Percentiles rank a stretch among this genome's conserved stretches.
These are phyloP conservation scores for Brachymystax lenok DNA, from an alignment of 2,797 vertebrate species.

Conservation along the genomic window DNA sequence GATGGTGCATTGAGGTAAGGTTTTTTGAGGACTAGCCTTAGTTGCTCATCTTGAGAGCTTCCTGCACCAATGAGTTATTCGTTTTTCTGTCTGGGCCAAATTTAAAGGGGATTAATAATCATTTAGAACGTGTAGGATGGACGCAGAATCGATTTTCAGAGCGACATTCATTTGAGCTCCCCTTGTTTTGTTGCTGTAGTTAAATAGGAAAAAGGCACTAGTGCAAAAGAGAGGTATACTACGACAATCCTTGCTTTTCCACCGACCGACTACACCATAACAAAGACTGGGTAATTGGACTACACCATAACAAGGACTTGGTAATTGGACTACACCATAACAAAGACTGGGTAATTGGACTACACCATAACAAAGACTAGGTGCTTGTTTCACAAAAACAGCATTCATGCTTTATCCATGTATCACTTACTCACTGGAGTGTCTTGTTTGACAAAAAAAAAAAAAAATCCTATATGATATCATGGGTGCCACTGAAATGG, in stretches of 20 bases:
- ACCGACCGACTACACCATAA: slow-evolving; percentile 5
- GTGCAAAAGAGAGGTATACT: slow-evolving; percentile 48
- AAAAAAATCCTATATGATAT: neutral
- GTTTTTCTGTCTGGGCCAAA: slow-evolving; percentile 40
- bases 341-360: slow-evolving; percentile 20
- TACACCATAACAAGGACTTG: slow-evolving; percentile 18
- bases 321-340: neutral
- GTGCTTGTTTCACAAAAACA: slow-evolving; percentile 38
- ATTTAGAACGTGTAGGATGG: slow-evolving; percentile 57
- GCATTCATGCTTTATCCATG: slow-evolving; percentile 20
- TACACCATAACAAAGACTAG: slow-evolving; percentile 18
- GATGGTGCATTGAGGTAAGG: slow-evolving; percentile 46
- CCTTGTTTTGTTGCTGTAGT: slow-evolving; percentile 54
- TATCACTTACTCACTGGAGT: slow-evolving; percentile 22
- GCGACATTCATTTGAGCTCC: slow-evolving; percentile 60
- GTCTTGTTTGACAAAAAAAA: neutral
- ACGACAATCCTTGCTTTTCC: slow-evolving; percentile 37
- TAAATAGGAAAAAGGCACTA: slow-evolving; percentile 69
- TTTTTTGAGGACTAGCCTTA: slow-evolving; percentile 40
- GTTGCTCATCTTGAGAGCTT: slow-evolving; percentile 21
- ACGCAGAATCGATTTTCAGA: slow-evolving; percentile 60
- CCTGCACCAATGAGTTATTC: slow-evolving; percentile 44
- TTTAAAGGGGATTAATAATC: slow-evolving; percentile 61
- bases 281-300: slow-evolving; percentile 19
- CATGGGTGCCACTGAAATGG: neutral